Evolutionary conservation across 1,140 invertebrate species (phyloP).

Genomic region (Heliconius melpomene): DNA sequence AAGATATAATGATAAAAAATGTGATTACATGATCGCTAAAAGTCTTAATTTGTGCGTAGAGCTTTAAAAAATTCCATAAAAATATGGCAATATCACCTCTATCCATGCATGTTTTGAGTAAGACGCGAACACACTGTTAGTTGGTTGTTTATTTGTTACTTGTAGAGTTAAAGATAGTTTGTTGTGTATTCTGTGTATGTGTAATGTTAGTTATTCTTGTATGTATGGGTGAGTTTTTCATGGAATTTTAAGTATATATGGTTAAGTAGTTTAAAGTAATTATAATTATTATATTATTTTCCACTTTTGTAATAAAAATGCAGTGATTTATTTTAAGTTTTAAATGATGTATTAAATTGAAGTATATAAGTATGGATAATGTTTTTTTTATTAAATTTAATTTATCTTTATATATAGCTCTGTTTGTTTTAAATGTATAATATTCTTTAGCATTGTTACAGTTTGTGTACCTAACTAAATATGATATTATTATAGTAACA

Average conservation of each 20-base stretch:
- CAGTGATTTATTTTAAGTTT: no score
- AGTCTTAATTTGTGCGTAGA: background rate
- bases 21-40: no score
- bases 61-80: background rate
- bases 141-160: conserved; percentile 6
- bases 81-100: background rate
- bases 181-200: background rate
- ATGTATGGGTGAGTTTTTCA: conserved; percentile 1
- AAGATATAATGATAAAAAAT: no score
- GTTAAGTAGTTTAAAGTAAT: background rate
- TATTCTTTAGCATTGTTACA: background rate
- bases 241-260: background rate
- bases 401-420: background rate
- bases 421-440: background rate
- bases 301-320: no score
- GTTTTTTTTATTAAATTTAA: no score
- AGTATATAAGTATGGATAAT: no score
- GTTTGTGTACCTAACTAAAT: background rate
- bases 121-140: background rate
- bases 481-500: background rate
- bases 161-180: background rate
- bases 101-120: background rate
- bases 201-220: conserved; percentile 1
- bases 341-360: no score
- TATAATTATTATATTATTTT: no score